Percentiles rank a stretch among this genome's conserved stretches.
Evolutionary conservation across 2,797 vertebrate genomes (phyloP).

Genomic region (Pelodytes ibericus): DNA sequence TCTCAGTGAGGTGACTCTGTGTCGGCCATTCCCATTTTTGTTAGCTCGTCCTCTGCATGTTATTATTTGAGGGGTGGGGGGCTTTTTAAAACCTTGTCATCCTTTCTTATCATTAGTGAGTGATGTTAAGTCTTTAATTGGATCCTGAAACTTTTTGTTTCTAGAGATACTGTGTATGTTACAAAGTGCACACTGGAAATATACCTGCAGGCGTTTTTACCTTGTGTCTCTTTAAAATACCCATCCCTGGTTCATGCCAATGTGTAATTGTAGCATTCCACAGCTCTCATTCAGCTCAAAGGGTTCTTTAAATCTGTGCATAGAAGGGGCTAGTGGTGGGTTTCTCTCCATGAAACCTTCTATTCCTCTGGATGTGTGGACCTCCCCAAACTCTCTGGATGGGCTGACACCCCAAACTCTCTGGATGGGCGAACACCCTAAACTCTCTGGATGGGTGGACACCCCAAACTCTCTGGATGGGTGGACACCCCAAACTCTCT

Average conservation of each 20-base stretch:
- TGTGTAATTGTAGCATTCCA: constrained; percentile 46
- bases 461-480: too few species aligned
- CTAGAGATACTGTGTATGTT: neutral
- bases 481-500: too few species aligned
- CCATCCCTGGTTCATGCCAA: constrained; percentile 35
- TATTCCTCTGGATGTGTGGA: constrained; percentile 25
- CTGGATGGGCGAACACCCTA: too few species aligned
- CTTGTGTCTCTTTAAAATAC: neutral
- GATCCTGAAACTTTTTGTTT: neutral
- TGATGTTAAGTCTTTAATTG: neutral
- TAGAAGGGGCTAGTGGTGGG: constrained; percentile 35
- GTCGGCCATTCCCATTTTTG: too few species aligned
- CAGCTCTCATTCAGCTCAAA: constrained; percentile 34
- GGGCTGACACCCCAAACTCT: too few species aligned
- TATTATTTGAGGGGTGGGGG: too few species aligned
- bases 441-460: too few species aligned
- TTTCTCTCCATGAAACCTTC: constrained; percentile 27
- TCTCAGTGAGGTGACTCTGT: too few species aligned
- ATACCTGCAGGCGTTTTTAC: constrained; percentile 22
- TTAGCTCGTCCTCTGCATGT: too few species aligned
- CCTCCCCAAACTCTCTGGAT: too few species aligned
- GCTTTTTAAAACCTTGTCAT: too few species aligned
- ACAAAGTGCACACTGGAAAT: constrained; percentile 2
- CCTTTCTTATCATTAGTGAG: too few species aligned
- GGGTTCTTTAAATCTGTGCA: constrained; percentile 30